Base-by-base conservation (phyloP, 2,888 invertebrate genomes). In the Stratiomys singularior region DNA sequence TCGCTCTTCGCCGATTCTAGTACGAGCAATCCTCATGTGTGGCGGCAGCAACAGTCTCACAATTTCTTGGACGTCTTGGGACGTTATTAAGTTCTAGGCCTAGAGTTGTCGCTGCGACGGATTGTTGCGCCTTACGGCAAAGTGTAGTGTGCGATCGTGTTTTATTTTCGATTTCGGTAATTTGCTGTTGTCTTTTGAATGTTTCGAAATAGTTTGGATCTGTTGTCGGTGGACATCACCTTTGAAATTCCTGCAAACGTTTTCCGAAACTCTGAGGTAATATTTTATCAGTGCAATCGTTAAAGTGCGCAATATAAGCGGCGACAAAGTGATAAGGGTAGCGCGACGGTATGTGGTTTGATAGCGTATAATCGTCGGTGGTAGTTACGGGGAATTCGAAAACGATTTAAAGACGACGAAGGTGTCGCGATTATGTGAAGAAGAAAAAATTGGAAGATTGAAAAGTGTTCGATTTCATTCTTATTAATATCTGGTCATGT, bases 251-350 rank as follows among this genome's bases (percentile, higher is more conserved):
- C 15, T n/a, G 52, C 52, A 18, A 52, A 52, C 18, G 4, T 52
- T 15, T 52, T n/a, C 18, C 15, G 52, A n/a, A 18, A n/a, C 15
- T 23, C 23, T 7, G 23, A 60, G 60, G 60, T 23, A 60, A 60
- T 60, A 60, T 60, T 60, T 60, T 25, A 25, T 60, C 60, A 13
- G 60, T 60, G 7, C 7, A 60, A 7, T 25, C 25, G 23, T 60
- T 21, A 69, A 69, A 69, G 69, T 69, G 69, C 69, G 69, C 69
- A 69, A 69, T 69, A 47, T 21, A 47, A 25, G 69, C 69, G 69
- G 64, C 64, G 64, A 60, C 60, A n/a, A 25, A 4, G 47, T 47
- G 69, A 69, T 47, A 47, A 47, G n/a, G 23, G 13, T 60, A 60
- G 13, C 13, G 18, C 25, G 47, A 30, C 47, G 46, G 47, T 23